Evolutionary conservation across 2,797 vertebrate genomes (phyloP).

Genomic region (Schizothorax lantsangensis): DNA sequence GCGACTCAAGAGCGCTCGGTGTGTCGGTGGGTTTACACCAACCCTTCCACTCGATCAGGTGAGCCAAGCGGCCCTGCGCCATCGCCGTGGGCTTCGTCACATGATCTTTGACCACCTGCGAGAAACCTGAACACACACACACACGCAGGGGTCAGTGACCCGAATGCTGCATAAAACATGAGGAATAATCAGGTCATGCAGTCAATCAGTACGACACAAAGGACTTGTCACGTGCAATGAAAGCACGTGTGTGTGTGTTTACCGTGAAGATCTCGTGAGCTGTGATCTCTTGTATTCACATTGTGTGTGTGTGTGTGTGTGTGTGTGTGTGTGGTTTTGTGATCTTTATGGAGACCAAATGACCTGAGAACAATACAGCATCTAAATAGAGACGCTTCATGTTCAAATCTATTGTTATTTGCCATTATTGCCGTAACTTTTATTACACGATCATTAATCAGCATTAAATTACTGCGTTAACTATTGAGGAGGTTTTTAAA

Average conservation of each 20-base stretch:
- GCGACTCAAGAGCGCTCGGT: slow-evolving; percentile 85
- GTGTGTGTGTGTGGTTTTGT: slow-evolving; percentile 44
- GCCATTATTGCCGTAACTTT: background rate
- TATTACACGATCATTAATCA: background rate
- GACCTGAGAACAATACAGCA: slow-evolving; percentile 25
- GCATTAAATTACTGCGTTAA: slow-evolving; percentile 7
- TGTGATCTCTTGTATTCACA: background rate
- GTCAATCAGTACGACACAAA: slow-evolving; percentile 6
- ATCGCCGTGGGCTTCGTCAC: slow-evolving; percentile 97
- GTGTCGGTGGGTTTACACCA: slow-evolving; percentile 95
- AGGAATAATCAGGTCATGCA: slow-evolving; percentile 21
- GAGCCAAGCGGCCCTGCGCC: slow-evolving; percentile 96
- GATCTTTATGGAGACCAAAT: background rate
- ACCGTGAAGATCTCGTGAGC: background rate
- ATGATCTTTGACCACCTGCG: slow-evolving; percentile 98
- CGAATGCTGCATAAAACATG: background rate
- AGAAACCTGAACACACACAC: slow-evolving; percentile 83
- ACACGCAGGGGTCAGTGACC: background rate
- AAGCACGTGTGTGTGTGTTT: slow-evolving; percentile 14
- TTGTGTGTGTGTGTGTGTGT: slow-evolving; percentile 1
- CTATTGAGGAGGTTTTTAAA: background rate
- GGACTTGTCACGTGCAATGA: background rate
- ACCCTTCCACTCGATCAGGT: slow-evolving; percentile 98
- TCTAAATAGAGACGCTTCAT: background rate
- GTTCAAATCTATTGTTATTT: slow-evolving; percentile 12